phyloP scores from a whole-genome alignment of 2,888 invertebrate species.

The Perdita meconis region DNA sequence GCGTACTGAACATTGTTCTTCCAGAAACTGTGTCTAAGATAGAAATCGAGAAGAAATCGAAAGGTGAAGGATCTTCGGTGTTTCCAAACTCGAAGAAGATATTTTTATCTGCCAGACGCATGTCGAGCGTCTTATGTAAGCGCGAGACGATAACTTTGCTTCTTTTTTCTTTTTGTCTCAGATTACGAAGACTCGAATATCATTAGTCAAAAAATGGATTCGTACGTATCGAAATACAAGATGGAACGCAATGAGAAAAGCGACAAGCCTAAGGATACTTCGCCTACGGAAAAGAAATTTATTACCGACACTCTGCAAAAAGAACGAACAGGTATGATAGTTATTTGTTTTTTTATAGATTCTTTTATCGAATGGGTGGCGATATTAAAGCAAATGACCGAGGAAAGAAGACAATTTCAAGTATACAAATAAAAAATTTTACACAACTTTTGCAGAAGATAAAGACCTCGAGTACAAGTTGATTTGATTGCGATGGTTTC shows the following conservation, averaged over 20 bases:
- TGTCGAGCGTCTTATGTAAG: neutral
- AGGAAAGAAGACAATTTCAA: neutral
- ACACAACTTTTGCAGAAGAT: neutral
- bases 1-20: constrained; percentile 97
- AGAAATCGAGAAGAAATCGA: constrained; percentile 69
- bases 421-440: neutral
- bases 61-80: constrained; percentile 64
- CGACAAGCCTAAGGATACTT: constrained; percentile 80
- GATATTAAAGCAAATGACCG: constrained; percentile 14
- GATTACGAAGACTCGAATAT: constrained; percentile 81
- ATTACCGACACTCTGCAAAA: constrained; percentile 80
- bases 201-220: constrained; percentile 79
- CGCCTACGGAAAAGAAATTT: constrained; percentile 80
- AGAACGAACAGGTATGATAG: constrained; percentile 80
- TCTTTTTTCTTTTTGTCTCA: constrained; percentile 50
- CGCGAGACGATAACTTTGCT: neutral
- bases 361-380: constrained; percentile 10
- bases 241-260: constrained; percentile 79
- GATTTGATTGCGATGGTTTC: neutral
- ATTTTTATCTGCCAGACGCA: neutral
- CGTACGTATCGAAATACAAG: constrained; percentile 76
- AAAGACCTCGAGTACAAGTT: neutral
- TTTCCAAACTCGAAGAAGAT: neutral
- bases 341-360: constrained; percentile 11
- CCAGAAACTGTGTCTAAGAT: constrained; percentile 87